These are phyloP conservation scores for Lasiurus cinereus DNA, from an alignment of 2,113 vertebrate genomes.

Conservation along the genomic window DNA sequence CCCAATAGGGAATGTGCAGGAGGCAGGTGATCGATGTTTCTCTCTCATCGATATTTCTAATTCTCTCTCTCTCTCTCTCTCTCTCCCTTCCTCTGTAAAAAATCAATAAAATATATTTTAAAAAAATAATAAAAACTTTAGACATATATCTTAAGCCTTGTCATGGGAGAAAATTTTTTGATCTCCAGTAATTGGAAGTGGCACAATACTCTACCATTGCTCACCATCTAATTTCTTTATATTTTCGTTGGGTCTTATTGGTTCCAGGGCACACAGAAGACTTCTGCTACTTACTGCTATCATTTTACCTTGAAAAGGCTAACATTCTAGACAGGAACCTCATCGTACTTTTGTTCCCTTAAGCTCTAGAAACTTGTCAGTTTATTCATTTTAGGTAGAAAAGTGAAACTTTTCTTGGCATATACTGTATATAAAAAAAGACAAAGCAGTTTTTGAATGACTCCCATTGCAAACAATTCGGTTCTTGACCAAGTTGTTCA, in stretches of 20 bases:
- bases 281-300: neutral
- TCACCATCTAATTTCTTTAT: neutral
- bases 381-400: constrained; percentile 17
- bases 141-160: neutral
- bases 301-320: neutral
- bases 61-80: too few relatives aligned
- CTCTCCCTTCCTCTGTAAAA: too few relatives aligned
- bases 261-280: neutral
- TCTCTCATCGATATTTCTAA: too few relatives aligned
- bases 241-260: neutral
- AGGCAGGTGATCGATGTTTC: too few relatives aligned
- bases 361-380: neutral
- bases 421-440: too few relatives aligned
- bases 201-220: neutral
- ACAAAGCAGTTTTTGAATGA: too few relatives aligned
- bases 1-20: too few relatives aligned
- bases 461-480: too few relatives aligned
- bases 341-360: neutral
- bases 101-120: too few relatives aligned
- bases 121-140: neutral
- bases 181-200: neutral
- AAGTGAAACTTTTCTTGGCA: too few relatives aligned
- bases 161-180: neutral
- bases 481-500: too few relatives aligned
- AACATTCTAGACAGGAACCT: neutral